Conservation (phyloP, 2,797 vertebrate species). For the Ibycter americanus region DNA sequence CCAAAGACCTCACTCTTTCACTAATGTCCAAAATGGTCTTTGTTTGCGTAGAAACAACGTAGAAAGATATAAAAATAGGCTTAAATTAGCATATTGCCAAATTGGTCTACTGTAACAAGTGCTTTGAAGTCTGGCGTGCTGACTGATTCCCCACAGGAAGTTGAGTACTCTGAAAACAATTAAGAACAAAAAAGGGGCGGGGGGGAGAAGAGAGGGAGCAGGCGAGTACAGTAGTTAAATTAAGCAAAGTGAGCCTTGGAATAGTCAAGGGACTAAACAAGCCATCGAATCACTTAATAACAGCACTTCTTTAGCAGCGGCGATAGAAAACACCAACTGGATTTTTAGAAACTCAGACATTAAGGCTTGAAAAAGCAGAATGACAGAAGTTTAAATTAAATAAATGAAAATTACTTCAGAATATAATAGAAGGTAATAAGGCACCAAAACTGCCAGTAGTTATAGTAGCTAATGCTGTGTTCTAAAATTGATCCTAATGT, state of each 20-base stretch:
- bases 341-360: slow-evolving; percentile 43
- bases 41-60: slow-evolving; percentile 47
- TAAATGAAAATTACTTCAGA: slow-evolving; percentile 71
- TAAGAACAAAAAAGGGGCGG: slow-evolving; percentile 56
- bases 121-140: slow-evolving; percentile 71
- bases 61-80: slow-evolving; percentile 51
- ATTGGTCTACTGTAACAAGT: slow-evolving; percentile 68
- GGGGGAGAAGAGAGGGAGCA: slow-evolving; percentile 1
- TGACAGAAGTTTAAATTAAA: slow-evolving; percentile 70
- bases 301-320: not conserved
- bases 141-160: slow-evolving; percentile 73
- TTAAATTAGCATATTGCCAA: slow-evolving; percentile 72
- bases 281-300: slow-evolving; percentile 64
- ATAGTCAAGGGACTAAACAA: slow-evolving; percentile 67
- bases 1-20: not conserved
- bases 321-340: slow-evolving; percentile 48
- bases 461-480: slow-evolving; percentile 53
- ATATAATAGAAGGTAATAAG: slow-evolving; percentile 70
- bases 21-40: slow-evolving; percentile 52
- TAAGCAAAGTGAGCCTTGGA: slow-evolving; percentile 58
- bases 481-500: slow-evolving; percentile 71
- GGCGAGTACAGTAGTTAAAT: slow-evolving; percentile 67
- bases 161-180: slow-evolving; percentile 72
- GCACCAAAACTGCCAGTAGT: slow-evolving; percentile 66
- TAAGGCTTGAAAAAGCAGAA: slow-evolving; percentile 27